Evolutionary conservation across 2,113 vertebrate species (phyloP).

Genomic region (Ceyx cyanopectus): DNA sequence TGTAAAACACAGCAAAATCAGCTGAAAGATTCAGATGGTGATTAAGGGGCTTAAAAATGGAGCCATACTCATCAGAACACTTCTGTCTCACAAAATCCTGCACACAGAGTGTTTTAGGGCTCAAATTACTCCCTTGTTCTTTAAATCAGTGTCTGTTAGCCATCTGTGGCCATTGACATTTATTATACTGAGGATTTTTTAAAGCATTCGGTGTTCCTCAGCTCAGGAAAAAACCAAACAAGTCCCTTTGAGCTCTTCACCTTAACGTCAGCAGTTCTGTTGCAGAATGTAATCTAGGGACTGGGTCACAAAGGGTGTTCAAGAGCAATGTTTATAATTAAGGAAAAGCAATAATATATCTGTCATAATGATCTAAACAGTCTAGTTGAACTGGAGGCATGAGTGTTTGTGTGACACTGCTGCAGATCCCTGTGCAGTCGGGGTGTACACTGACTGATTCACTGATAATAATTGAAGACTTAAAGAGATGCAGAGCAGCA

Average conservation of each 20-base stretch:
- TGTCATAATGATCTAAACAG: conserved; percentile 57
- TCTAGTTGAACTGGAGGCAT: neutral
- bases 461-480: conserved; percentile 9
- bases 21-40: neutral
- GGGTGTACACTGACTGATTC: conserved; percentile 14
- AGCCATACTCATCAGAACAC: neutral
- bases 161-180: neutral
- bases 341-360: conserved; percentile 30
- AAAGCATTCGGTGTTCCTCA: neutral
- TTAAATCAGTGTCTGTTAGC: neutral
- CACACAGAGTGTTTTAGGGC: neutral
- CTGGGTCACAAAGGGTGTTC: neutral
- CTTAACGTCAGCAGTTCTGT: neutral
- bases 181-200: neutral
- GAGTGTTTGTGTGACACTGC: neutral
- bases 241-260: neutral
- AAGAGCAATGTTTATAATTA: conserved; percentile 23
- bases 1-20: neutral
- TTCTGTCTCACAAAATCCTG: neutral
- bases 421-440: neutral
- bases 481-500: neutral
- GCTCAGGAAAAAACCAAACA: neutral
- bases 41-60: neutral
- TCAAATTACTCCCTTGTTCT: neutral
- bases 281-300: neutral